Conservation (phyloP, 2,797 vertebrate genomes). For the Myotis vivesi region DNA sequence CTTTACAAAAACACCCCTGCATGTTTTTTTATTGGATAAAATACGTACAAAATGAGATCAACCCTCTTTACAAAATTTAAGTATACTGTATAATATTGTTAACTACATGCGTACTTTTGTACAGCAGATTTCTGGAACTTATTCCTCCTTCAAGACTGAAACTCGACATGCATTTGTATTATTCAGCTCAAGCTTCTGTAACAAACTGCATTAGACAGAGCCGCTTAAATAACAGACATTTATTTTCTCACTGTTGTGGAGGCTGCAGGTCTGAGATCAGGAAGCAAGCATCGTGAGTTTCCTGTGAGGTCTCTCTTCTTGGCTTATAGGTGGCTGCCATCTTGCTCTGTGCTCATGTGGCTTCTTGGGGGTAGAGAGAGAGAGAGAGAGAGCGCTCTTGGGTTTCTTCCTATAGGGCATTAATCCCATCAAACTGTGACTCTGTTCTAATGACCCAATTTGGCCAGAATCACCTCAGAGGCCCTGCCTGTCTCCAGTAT, state of each 20-base stretch:
- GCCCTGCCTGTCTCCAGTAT: no score
- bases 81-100: not conserved
- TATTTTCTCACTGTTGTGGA: not conserved
- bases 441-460: not conserved
- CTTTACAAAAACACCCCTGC: not conserved
- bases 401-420: not conserved
- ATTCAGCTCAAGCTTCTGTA: not conserved
- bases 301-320: not conserved
- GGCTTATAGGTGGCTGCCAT: not conserved
- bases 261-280: not conserved
- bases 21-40: not conserved
- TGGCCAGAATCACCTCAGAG: not conserved
- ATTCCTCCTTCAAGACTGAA: not conserved
- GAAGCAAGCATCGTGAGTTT: not conserved
- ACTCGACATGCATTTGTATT: not conserved
- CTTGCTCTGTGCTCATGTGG: not conserved
- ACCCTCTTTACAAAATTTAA: not conserved
- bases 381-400: no score
- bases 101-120: not conserved
- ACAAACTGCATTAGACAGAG: not conserved
- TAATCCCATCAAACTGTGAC: not conserved
- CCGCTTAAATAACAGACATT: not conserved
- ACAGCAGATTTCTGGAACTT: not conserved
- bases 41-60: not conserved
- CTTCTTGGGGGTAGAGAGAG: not conserved